Base-by-base conservation (phyloP, 2,113 vertebrate species). In the Sinocyclocheilus grahami region DNA sequence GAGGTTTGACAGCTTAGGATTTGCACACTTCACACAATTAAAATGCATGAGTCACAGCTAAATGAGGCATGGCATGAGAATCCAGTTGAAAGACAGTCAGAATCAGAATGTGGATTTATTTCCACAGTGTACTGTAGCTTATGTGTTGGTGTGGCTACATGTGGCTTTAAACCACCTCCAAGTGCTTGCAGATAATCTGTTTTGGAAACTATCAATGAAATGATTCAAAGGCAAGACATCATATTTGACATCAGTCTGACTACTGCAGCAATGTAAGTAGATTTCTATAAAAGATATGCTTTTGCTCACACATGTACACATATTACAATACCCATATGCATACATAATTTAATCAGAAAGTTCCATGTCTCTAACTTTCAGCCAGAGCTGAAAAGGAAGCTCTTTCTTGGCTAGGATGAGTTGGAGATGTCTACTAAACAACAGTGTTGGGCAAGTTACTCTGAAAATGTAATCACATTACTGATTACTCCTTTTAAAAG, bases 71-170 rank as follows among this genome's bases (percentile, higher is more conserved):
- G 24, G 78, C 30, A 62, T 79, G 53, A 79, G 16, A 62, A 81
- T 81, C 37, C 18, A 46, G 13, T 46, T 81, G 22, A 27, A 48
- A 65, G 79, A 46, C n/a, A 81, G 79, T 9, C 48, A n/a, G 24
- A 81, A 65, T 65, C 20, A 80, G 20, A 80, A 81, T 80, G 78
- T 63, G 78, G 37, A n/a, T 80, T 62, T 80, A 22, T 81, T 81
- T 22, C 60, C 39, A 42, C 37, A 48, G n/a, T 63, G 78, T 60
- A 60, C 30, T 78, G 77, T 24, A 46, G 37, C 53, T n/a, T 65
- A 10, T 79, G 55, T 79, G 78, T 62, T 12, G 30, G 30, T 62
- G 33, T 81, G 78, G 11, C 30, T 79, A 22, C 72, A 75, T 24
- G 42, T 75, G 22, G 71, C 10, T 74, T 55, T 60, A 60, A 30